Conservation (phyloP, 2,797 vertebrate genomes). For the Poecilia velifera region DNA sequence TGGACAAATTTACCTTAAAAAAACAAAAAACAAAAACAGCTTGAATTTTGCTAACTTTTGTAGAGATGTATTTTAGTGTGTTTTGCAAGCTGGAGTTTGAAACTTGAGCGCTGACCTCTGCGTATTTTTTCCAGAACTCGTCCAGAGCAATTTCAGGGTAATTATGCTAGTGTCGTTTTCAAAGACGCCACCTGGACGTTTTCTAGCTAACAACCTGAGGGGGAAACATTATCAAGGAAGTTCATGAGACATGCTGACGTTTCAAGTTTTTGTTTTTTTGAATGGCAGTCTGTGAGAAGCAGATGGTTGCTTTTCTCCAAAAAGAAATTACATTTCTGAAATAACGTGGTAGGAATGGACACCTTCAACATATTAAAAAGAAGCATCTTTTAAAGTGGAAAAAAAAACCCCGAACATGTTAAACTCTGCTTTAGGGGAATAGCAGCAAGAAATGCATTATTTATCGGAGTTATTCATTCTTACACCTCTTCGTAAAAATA, state of each 20-base stretch:
- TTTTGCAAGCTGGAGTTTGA: not conserved
- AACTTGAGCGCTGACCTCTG: not conserved
- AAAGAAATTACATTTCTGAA: not conserved
- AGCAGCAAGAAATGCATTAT: not conserved
- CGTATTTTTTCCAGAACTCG: not conserved
- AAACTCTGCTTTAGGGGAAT: not conserved
- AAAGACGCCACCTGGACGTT: not conserved
- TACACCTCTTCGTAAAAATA: not conserved
- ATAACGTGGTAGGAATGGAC: not conserved
- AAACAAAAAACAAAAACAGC: too few relatives aligned
- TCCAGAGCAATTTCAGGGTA: not conserved
- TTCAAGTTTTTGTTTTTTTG: not conserved
- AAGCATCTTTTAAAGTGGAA: not conserved
- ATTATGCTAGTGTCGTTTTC: not conserved
- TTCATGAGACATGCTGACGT: not conserved
- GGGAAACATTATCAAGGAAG: not conserved
- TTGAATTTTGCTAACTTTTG: not conserved
- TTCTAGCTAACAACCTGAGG: not conserved
- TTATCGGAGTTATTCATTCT: not conserved
- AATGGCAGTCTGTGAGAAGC: constrained; percentile 1
- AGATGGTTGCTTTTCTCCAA: not conserved
- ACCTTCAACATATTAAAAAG: not conserved
- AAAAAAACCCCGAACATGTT: not conserved
- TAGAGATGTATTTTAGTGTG: not conserved
- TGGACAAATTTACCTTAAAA: not conserved